Conservation (phyloP, 1,140 invertebrate genomes). For the Matsumurasca onukii region DNA sequence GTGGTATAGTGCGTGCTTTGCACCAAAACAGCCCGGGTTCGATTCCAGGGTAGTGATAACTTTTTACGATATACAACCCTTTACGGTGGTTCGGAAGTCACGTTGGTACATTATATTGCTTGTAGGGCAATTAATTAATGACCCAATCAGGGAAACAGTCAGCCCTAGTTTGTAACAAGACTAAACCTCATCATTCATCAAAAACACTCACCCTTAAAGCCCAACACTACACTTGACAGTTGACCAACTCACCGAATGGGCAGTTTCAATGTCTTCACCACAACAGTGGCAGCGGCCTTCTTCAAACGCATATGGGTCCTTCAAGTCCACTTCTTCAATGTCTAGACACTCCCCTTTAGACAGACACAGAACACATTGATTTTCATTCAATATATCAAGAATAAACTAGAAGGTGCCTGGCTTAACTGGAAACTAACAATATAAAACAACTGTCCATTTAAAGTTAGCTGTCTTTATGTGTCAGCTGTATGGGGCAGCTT, state of each 20-base stretch:
- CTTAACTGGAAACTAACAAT: not conserved
- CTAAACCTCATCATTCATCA: no score
- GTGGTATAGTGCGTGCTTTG: no score
- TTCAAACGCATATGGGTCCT: constrained; percentile 21
- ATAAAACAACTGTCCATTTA: not conserved
- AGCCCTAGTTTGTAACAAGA: no score
- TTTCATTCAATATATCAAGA: not conserved
- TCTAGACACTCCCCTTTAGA: not conserved
- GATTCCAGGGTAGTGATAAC: no score
- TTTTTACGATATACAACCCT: no score
- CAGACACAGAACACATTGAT: not conserved
- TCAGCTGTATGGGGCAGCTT: not conserved
- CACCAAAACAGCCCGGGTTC: no score
- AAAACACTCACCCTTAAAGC: no score
- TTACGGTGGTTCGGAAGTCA: no score
- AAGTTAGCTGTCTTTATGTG: not conserved
- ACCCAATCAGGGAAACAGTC: no score
- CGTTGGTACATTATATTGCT: no score
- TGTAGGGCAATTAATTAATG: no score
- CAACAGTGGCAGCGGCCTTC: constrained; percentile 50
- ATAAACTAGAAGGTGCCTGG: not conserved
- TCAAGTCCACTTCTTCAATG: not conserved
- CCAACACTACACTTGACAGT: no score
- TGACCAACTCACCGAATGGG: constrained; percentile 53
- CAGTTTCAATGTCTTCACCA: constrained; percentile 53